Evolutionary conservation across 2,888 invertebrate genomes (phyloP).

Genomic region (Pachycephus smyrnensis): DNA sequence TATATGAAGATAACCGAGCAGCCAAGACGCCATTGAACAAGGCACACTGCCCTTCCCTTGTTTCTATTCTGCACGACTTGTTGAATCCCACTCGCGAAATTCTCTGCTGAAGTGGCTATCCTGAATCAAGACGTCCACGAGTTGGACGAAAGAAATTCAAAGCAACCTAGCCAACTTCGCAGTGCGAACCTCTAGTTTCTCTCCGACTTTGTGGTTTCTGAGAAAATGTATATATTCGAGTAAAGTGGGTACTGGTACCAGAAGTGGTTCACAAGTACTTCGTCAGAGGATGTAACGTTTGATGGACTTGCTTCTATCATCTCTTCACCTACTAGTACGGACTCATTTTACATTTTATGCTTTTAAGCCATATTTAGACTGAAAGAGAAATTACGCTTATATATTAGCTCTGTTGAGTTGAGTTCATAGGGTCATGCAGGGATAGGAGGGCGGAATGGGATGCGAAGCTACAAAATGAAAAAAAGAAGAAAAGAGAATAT

Average conservation of each 20-base stretch:
- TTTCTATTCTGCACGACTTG: neutral
- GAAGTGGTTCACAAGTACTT: neutral
- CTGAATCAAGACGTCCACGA: neutral
- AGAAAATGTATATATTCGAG: neutral
- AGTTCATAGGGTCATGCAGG: conserved; percentile 1
- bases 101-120: neutral
- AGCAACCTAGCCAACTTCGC: neutral
- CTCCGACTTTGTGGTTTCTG: neutral
- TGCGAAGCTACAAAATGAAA: neutral
- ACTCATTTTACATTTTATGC: neutral
- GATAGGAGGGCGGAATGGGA: neutral
- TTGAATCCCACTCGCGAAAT: neutral
- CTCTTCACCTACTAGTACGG: neutral
- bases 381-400: conserved; percentile 31
- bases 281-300: neutral
- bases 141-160: neutral
- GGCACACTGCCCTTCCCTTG: neutral
- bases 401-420: conserved; percentile 39
- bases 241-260: neutral
- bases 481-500: conserved; percentile 6
- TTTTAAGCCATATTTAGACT: neutral
- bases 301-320: neutral
- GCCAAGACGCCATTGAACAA: neutral
- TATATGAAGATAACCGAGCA: neutral
- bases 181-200: neutral